phyloP scores from a whole-genome alignment of 2,888 invertebrate species.

The Oscheius sp. region DNA sequence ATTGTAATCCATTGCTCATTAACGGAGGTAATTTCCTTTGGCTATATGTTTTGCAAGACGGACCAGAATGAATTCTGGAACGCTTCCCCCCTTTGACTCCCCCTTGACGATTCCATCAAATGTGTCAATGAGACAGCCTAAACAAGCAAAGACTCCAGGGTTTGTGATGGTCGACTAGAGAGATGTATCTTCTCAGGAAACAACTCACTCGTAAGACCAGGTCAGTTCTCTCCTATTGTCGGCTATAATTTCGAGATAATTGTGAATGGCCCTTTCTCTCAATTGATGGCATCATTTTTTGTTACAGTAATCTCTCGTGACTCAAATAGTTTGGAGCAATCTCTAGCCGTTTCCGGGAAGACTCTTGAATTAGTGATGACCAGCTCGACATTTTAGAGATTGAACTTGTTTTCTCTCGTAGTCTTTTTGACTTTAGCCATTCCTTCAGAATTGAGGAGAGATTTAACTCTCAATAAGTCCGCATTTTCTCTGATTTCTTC shows the following conservation, averaged over 20 bases:
- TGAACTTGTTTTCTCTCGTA: not conserved
- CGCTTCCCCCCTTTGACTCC: not conserved
- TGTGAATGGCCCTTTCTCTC: no score
- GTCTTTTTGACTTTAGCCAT: no score
- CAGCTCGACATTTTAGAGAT: not conserved
- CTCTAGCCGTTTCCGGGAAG: not conserved
- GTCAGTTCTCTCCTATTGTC: not conserved
- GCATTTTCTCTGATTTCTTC: no score
- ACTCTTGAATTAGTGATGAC: slow-evolving; percentile 7
- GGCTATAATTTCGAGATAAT: not conserved
- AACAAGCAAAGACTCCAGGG: not conserved
- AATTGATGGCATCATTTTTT: not conserved
- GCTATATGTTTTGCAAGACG: slow-evolving; percentile 16
- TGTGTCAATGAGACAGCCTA: slow-evolving; percentile 4
- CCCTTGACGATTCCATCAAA: not conserved
- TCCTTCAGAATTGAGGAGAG: no score
- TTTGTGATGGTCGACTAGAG: not conserved
- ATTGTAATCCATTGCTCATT: not conserved
- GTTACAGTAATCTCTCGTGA: not conserved
- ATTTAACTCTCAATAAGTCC: no score
- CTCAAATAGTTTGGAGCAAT: no score
- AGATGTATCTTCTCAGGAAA: slow-evolving; percentile 16
- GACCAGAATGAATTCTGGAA: slow-evolving; percentile 21
- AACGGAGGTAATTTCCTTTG: slow-evolving; percentile 11
- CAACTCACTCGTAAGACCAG: slow-evolving; percentile 17